These are phyloP conservation scores for Andrena minutula DNA, from an alignment of 2,888 invertebrate species.

Conservation along the genomic window DNA sequence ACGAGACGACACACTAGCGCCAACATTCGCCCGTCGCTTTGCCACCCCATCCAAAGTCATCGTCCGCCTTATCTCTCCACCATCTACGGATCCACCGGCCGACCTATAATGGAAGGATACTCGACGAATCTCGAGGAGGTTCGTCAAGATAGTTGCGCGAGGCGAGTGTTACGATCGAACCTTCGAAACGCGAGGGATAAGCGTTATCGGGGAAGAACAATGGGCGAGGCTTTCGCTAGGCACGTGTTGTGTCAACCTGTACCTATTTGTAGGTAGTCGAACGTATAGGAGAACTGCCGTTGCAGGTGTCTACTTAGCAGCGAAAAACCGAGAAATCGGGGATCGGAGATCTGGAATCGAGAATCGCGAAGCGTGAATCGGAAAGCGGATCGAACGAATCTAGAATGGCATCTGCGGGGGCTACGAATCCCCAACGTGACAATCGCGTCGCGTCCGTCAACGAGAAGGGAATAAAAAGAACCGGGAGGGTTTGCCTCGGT, in stretches of 20 bases:
- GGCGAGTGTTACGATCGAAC: not conserved
- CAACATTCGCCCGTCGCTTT: constrained; percentile 69
- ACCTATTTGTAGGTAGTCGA: not conserved
- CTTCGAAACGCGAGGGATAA: not conserved
- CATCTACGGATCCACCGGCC: constrained; percentile 58
- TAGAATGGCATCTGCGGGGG: constrained; percentile 73
- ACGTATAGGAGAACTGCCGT: not conserved
- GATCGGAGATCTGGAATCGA: constrained; percentile 32
- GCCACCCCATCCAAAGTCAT: constrained; percentile 71
- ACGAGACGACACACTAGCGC: constrained; percentile 39
- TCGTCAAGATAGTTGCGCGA: constrained; percentile 20
- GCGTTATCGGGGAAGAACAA: not conserved
- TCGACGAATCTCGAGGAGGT: constrained; percentile 24
- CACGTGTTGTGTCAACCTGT: not conserved
- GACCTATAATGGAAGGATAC: constrained; percentile 57
- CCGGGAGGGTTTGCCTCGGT: constrained; percentile 54
- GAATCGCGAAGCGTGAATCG: constrained; percentile 15
- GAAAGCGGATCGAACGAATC: constrained; percentile 72
- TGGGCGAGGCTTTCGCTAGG: not conserved
- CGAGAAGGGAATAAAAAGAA: constrained; percentile 75
- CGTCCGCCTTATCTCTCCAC: constrained; percentile 75
- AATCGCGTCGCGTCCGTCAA: constrained; percentile 75
- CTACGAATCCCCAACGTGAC: constrained; percentile 78
- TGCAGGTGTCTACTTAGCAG: constrained; percentile 37
- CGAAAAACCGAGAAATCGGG: constrained; percentile 6